Conservation (phyloP, 2,113 vertebrate genomes). For the rat (Rattus norvegicus) region DNA sequence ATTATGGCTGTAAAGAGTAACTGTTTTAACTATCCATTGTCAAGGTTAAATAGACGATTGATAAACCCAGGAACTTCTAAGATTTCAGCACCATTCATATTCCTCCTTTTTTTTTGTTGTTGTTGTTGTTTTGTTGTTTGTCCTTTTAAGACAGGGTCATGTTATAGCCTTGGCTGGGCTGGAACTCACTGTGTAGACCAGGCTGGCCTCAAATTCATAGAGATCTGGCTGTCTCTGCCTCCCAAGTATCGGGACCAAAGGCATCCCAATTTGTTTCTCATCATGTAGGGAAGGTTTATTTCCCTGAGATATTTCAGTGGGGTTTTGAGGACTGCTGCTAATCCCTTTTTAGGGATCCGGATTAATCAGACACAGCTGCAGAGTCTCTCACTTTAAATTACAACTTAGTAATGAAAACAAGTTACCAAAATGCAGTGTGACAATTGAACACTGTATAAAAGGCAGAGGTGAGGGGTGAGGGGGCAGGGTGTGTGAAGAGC, state of each 20-base stretch:
- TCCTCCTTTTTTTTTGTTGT: neutral
- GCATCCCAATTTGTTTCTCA: neutral
- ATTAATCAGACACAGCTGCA: neutral
- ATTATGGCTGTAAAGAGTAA: neutral
- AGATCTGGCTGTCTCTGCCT: neutral
- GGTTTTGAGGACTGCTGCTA: neutral
- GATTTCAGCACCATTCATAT: neutral
- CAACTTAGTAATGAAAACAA: neutral
- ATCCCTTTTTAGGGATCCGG: neutral
- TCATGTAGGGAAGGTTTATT: neutral
- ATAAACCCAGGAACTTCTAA: neutral
- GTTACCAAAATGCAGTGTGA: neutral
- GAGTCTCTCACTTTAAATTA: neutral
- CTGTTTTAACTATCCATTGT: neutral
- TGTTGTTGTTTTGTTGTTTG: neutral
- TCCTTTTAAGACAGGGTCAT: neutral
- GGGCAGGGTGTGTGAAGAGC: too few species aligned
- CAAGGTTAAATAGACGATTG: neutral
- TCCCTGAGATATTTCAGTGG: neutral
- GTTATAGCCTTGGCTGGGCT: neutral
- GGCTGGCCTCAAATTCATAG: neutral
- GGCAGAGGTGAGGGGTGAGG: neutral
- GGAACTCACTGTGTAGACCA: neutral
- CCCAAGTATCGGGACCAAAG: neutral
- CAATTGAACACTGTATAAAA: slow-evolving; percentile 12